Conservation (phyloP, 2,113 vertebrate genomes). For the Procavia capensis region DNA sequence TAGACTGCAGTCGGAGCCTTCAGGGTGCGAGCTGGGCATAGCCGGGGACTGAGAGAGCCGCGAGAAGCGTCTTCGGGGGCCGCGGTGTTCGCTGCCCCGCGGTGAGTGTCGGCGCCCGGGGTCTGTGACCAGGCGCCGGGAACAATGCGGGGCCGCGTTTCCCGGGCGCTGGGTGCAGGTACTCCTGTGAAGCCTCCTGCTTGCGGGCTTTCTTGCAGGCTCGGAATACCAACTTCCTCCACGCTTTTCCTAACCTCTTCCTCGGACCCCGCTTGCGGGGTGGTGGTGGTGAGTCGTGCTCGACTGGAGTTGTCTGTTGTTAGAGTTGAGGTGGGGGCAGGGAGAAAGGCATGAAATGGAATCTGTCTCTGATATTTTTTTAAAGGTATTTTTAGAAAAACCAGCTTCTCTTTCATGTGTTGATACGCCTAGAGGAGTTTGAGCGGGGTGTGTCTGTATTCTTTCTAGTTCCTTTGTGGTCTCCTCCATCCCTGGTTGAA, state of each 20-base stretch:
- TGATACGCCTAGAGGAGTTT: constrained; percentile 27
- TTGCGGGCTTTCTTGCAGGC: neutral
- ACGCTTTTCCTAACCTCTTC: neutral
- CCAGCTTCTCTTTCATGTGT: constrained; percentile 10
- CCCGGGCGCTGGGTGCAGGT: neutral
- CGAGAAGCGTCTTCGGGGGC: neutral
- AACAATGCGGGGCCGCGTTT: neutral
- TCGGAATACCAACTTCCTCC: neutral
- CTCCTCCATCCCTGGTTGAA: neutral
- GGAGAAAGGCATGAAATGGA: neutral
- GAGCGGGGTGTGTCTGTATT: neutral
- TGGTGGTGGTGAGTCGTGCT: neutral
- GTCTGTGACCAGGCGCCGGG: neutral
- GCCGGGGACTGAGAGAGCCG: constrained; percentile 31
- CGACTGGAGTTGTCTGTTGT: neutral
- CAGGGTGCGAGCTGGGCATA: neutral
- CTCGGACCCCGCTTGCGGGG: neutral
- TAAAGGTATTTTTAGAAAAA: constrained; percentile 26
- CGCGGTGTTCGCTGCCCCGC: neutral
- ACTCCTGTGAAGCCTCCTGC: neutral
- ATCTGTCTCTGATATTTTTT: too few relatives aligned
- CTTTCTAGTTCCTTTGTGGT: neutral
- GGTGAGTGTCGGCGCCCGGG: constrained; percentile 83
- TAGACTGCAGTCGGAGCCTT: constrained; percentile 61
- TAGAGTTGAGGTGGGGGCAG: constrained; percentile 50